Percentiles rank a stretch among this genome's conserved stretches.
Evolutionary conservation across 2,113 vertebrate genomes (phyloP).

Genomic region (Canis aureus): DNA sequence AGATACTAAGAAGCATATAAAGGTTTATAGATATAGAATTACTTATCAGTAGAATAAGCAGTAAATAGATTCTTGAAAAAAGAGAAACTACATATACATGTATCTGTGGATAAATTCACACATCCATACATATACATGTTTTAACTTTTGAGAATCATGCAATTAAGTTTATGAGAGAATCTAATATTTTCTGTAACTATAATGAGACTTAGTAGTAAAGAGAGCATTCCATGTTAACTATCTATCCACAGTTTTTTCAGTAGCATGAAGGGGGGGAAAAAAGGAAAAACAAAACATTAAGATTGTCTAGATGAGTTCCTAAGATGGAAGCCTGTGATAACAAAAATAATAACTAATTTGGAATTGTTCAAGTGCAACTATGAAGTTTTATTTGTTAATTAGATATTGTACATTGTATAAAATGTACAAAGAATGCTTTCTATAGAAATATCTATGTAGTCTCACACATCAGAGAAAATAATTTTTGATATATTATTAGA

Average conservation of each 20-base stretch:
- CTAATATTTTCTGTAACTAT: background rate
- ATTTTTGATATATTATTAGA: background rate
- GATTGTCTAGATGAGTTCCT: background rate
- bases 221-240: background rate
- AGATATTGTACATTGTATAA: background rate
- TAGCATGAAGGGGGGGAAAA: background rate
- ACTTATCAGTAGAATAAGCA: background rate
- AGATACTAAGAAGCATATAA: background rate
- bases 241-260: background rate
- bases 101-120: background rate
- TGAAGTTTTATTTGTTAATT: background rate
- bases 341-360: background rate
- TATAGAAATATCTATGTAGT: background rate
- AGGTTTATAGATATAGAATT: background rate
- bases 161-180: background rate
- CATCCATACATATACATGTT: background rate
- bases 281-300: background rate
- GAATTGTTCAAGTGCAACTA: background rate
- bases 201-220: background rate
- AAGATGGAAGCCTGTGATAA: background rate
- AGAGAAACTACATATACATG: background rate
- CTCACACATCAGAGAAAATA: background rate
- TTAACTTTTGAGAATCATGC: background rate
- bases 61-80: background rate
- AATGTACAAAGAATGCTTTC: background rate